A percentile compares a stretch with the other conserved stretches of the same genome.
phyloP scores from a whole-genome alignment of 2,113 vertebrate species.

The Verasper variegatus region DNA sequence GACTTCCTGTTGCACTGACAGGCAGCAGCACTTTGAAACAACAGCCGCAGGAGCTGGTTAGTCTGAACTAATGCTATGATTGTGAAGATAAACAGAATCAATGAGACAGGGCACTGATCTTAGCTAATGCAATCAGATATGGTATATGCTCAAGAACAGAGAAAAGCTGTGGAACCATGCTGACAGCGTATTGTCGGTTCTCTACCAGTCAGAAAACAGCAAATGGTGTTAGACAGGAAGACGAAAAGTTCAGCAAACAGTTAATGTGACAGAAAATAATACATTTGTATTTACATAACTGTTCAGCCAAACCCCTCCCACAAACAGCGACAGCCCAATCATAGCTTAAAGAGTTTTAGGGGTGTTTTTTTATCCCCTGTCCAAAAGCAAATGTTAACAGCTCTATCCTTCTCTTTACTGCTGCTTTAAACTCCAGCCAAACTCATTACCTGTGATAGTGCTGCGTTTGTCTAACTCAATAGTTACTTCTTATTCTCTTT shows the following conservation, averaged over 20 bases:
- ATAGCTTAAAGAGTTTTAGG: neutral
- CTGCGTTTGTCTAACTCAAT: neutral
- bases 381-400: neutral
- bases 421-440: neutral
- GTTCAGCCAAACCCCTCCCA: neutral
- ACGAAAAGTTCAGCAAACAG: neutral
- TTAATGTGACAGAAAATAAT: neutral
- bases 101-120: constrained; percentile 31
- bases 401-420: neutral
- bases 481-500: neutral
- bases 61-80: constrained; percentile 42
- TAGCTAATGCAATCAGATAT: constrained; percentile 43
- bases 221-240: neutral
- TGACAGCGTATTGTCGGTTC: constrained; percentile 16
- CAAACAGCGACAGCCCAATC: neutral
- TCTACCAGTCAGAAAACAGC: neutral
- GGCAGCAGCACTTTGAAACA: constrained; percentile 51
- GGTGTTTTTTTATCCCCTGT: neutral
- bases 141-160: neutral
- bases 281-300: neutral
- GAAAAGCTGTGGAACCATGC: neutral
- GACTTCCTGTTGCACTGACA: constrained; percentile 66
- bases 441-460: neutral
- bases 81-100: constrained; percentile 44
- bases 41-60: constrained; percentile 51